A percentile compares a stretch with the other conserved stretches of the same genome.
Evolutionary conservation across 1,140 invertebrate genomes (phyloP).

Genomic region (Drosophila nigrodunni): DNA sequence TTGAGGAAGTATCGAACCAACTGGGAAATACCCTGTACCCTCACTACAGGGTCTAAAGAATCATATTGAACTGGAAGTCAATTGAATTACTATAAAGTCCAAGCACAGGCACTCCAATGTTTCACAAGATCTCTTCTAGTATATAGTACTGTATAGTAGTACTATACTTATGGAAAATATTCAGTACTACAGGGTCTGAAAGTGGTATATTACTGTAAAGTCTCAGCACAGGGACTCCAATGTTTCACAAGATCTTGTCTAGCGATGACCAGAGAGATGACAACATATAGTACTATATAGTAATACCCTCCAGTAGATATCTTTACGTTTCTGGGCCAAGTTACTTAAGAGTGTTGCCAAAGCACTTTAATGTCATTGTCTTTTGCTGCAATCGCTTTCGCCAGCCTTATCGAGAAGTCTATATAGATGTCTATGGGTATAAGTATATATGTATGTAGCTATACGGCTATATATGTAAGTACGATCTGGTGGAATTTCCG

Average conservation of each 20-base stretch:
- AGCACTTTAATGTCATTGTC: constrained; percentile 3
- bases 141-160: not conserved
- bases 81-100: not conserved
- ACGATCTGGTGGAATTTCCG: constrained; percentile 5
- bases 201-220: not conserved
- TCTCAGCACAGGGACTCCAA: constrained; percentile 2
- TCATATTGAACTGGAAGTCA: too few species aligned
- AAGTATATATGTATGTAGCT: not conserved
- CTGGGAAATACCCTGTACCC: too few species aligned
- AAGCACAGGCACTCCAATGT: constrained; percentile 2
- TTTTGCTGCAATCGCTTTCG: constrained; percentile 5
- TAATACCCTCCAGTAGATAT: not conserved
- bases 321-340: not conserved
- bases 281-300: not conserved
- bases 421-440: not conserved
- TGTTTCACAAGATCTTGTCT: not conserved
- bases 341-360: not conserved
- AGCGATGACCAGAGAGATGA: not conserved
- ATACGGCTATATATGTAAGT: not conserved
- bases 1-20: too few species aligned
- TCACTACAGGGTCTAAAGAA: too few species aligned
- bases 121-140: not conserved
- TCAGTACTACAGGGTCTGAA: too few species aligned
- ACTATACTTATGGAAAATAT: not conserved
- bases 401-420: constrained; percentile 1